Evolutionary conservation across 2,888 invertebrate species (phyloP), one percentile per base, ranked within the genome.

Genomic region (Isoperla grammatica): DNA sequence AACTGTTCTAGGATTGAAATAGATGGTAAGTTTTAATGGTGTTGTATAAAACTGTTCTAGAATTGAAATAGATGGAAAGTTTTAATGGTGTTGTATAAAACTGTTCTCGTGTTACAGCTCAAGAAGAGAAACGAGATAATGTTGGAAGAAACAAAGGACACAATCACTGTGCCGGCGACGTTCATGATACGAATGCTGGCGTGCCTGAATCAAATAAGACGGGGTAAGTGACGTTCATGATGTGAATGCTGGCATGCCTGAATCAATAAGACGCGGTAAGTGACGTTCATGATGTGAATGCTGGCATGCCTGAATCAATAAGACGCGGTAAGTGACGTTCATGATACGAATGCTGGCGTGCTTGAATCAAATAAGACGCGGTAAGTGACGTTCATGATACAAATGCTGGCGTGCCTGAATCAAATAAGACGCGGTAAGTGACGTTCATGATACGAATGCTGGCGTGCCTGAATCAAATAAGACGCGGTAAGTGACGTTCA

Each of bases 91-190:
- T 29, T 42, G n/a, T 57, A 56, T 35, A 54, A 23, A n/a, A 22
- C 1, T 35, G 9, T 37, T 40, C 15, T 9, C 46, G 11, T 49
- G 45, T 23, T 60, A 5, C 69, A 91, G 90, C 75, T 91, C 61
- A 85, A 87, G 69, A 80, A 81, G 70, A 79, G 88, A 55, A 92
- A 92, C 74, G 86, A 86, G 64, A 80, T 88, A 45, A 90, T 92
- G 90, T 74, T 91, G 68, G 88, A 90, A 74, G 90, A 91, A 75
- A 90, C 91, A 15, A 81, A 85, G 72, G 90, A 91, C 71, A 92
- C 91, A 1, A 88, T 92, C 63, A 91, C 91, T 22, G 90, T 92
- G 57, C 91, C 92, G 35, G 90, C 91, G 15, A 85, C 88, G 56
- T 90, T 91, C 72, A 90, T 92, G 89, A 86, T 92, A 65, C 76